These are phyloP conservation scores for Paralichthys olivaceus DNA, from an alignment of 2,113 vertebrate genomes.

Conservation along the genomic window DNA sequence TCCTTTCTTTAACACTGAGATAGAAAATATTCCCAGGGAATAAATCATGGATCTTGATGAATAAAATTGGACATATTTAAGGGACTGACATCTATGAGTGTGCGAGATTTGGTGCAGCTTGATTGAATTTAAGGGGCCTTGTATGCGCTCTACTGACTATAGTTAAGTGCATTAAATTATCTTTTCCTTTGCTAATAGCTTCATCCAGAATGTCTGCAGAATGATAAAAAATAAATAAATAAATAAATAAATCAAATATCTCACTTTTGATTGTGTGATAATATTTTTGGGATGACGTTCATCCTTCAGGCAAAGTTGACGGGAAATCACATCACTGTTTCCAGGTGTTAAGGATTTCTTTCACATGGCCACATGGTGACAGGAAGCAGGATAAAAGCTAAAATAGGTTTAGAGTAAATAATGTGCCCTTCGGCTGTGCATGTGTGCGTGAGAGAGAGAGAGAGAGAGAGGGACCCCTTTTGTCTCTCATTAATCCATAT, in stretches of 20 bases:
- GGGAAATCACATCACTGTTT: not conserved
- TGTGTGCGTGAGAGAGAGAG: constrained; percentile 3
- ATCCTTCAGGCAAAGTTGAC: not conserved
- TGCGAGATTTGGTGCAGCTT: not conserved
- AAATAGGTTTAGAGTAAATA: constrained; percentile 44
- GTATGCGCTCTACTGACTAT: not conserved
- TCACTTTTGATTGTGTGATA: not conserved
- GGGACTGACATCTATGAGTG: not conserved
- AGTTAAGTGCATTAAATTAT: not conserved
- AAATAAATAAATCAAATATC: not conserved
- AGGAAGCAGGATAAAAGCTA: constrained; percentile 24
- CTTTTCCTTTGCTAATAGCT: not conserved
- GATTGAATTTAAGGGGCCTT: not conserved
- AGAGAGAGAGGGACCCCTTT: constrained; percentile 35
- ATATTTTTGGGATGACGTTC: not conserved
- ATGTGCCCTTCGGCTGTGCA: constrained; percentile 27
- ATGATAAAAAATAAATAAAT: not conserved
- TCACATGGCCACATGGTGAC: constrained; percentile 15
- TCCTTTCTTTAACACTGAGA: too few species aligned
- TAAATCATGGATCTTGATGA: not conserved
- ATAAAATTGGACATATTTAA: not conserved
- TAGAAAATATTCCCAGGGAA: too few species aligned
- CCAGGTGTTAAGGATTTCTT: not conserved
- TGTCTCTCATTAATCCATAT: constrained; percentile 60
- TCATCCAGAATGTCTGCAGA: not conserved